Base-by-base conservation (phyloP, 2,888 invertebrate species). In the Hydropsyche betteni region DNA sequence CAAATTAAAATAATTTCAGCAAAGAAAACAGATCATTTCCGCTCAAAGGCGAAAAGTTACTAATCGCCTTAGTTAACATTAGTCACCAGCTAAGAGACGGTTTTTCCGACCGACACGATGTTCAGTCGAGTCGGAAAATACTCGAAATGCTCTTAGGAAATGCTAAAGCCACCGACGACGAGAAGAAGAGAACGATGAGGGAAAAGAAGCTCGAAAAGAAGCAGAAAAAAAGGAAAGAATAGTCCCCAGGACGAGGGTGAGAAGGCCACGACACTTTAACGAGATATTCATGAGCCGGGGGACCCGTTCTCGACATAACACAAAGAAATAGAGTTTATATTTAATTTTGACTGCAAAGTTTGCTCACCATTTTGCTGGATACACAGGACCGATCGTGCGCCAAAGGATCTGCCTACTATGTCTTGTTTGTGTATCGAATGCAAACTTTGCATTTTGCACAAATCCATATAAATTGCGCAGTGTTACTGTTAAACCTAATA, bases 281-380 rank as follows among this genome's bases (percentile, higher is more conserved):
- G 75, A 77, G 76, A 78, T 78, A 78, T 78, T 78, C 78, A 78
- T 78, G 78, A 78, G 78, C 74, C 70, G 58, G 14, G 77, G 77
- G 75, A 75, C 69, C 50, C 72, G 70, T 52, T 68, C 73, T 61
- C 72, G 33, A 73, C 72, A 55, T 58, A 77, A 71, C 74, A 76
- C 69, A 74, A 74, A 77, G 70, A 76, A 76, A 78, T 74, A 75
- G 74, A 72, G 71, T 78, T 78, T 76, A 69, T 77, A 77, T 74
- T 70, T 78, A 76, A 78, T 76, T 77, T 76, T 74, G 71, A 76
- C 76, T 58, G 61, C 77, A 73, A 77, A 77, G 77, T 77, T 77
- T 77, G 74, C 70, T 38, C 61, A 61, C 72, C 72, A 68, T 75
- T 75, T 72, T 72, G 72, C 64, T 64, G 36, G 64, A 64, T 64